These are phyloP conservation scores for Emys orbicularis DNA, from an alignment of 2,797 vertebrate species.

Conservation along the genomic window DNA sequence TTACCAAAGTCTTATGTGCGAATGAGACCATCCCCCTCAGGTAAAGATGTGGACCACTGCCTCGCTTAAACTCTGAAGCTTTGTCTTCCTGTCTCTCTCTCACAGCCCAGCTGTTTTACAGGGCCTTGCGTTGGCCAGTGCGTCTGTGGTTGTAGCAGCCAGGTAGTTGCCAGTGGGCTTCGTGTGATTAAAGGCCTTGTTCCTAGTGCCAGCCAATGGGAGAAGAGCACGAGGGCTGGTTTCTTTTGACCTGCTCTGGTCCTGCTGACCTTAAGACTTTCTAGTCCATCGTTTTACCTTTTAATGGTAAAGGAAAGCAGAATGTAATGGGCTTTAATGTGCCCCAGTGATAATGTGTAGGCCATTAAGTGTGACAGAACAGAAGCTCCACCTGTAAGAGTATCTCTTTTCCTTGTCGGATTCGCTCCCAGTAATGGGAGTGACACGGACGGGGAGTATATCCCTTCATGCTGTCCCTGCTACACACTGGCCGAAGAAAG, in stretches of 20 bases:
- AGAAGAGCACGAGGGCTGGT: accelerated
- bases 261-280: background rate
- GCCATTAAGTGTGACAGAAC: background rate
- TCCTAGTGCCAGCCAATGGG: accelerated
- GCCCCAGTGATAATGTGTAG: accelerated
- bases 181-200: accelerated
- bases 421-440: background rate
- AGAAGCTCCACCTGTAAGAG: background rate
- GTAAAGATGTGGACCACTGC: accelerated
- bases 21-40: accelerated
- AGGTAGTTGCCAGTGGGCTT: background rate
- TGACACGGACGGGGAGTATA: background rate
- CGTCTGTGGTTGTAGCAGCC: background rate
- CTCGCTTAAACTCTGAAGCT: no score
- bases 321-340: accelerated
- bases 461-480: background rate
- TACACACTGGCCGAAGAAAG: background rate
- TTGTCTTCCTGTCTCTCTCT: background rate
- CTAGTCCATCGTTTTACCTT: background rate
- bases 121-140: background rate
- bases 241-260: background rate
- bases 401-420: background rate
- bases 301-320: background rate
- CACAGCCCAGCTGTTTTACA: background rate
- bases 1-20: background rate